phyloP scores from a whole-genome alignment of 1,140 invertebrate species.

The Archivesica marissinica region DNA sequence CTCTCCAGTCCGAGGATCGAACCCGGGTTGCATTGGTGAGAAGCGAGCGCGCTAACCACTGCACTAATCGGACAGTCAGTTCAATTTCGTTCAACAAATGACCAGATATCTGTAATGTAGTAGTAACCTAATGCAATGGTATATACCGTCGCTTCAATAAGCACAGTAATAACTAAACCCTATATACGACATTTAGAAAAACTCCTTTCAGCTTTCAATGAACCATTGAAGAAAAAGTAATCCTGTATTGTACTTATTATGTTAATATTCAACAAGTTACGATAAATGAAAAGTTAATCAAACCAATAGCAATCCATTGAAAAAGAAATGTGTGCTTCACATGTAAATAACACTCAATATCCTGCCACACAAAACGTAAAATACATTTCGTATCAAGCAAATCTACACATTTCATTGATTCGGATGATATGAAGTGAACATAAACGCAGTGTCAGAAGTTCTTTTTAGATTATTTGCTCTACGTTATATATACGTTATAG shows the following conservation, averaged over 20 bases:
- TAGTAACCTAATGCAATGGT: too few relatives aligned
- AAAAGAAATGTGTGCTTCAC: not conserved
- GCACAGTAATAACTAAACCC: too few relatives aligned
- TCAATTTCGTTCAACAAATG: too few relatives aligned
- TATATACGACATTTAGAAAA: not conserved
- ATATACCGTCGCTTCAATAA: too few relatives aligned
- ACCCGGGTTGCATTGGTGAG: too few relatives aligned
- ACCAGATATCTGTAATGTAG: too few relatives aligned
- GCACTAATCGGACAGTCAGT: too few relatives aligned
- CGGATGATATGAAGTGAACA: not conserved
- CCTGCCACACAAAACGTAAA: constrained; percentile 23
- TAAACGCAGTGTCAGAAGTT: too few relatives aligned
- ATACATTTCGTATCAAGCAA: not conserved
- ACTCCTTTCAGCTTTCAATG: not conserved
- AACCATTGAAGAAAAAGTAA: not conserved
- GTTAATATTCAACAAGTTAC: not conserved
- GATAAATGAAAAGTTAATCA: not conserved
- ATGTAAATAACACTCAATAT: not conserved
- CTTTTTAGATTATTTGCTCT: too few relatives aligned
- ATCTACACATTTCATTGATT: constrained; percentile 6
- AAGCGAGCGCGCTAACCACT: too few relatives aligned
- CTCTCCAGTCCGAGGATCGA: too few relatives aligned
- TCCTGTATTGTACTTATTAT: constrained; percentile 10
- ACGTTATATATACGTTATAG: too few relatives aligned
- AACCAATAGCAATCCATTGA: not conserved